A percentile compares a stretch with the other conserved stretches of the same genome.
Evolutionary conservation across 2,797 vertebrate species (phyloP).

Genomic region (Lacerta agilis): DNA sequence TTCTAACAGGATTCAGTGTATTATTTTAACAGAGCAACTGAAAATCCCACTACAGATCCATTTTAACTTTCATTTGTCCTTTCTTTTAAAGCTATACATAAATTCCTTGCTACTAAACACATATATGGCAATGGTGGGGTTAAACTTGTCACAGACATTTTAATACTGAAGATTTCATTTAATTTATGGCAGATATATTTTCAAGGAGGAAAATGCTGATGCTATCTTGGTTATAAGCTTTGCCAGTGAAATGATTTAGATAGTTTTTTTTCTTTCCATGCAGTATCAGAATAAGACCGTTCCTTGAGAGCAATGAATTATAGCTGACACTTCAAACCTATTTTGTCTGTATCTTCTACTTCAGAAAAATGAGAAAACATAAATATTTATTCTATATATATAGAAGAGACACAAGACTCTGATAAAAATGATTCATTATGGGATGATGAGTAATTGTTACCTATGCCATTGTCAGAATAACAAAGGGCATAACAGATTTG

Average conservation of each 20-base stretch:
- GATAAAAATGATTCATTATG: slow-evolving; percentile 80
- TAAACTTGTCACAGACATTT: slow-evolving; percentile 74
- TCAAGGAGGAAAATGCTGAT: slow-evolving; percentile 80
- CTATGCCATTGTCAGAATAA: slow-evolving; percentile 62
- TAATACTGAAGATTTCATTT: slow-evolving; percentile 74
- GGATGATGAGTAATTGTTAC: slow-evolving; percentile 70
- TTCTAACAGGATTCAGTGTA: slow-evolving; percentile 7
- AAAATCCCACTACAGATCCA: slow-evolving; percentile 24
- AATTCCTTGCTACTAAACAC: slow-evolving; percentile 13
- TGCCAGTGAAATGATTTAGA: slow-evolving; percentile 80
- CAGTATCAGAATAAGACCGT: slow-evolving; percentile 73
- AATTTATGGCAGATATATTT: slow-evolving; percentile 80
- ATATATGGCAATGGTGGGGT: slow-evolving; percentile 61
- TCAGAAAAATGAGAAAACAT: slow-evolving; percentile 81
- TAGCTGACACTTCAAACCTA: slow-evolving; percentile 77
- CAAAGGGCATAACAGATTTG: slow-evolving; percentile 70
- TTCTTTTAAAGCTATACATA: slow-evolving; percentile 1
- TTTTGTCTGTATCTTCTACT: slow-evolving; percentile 77
- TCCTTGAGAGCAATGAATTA: slow-evolving; percentile 82
- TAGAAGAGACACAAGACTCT: slow-evolving; percentile 64
- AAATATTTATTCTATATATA: slow-evolving; percentile 82
- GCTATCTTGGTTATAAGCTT: slow-evolving; percentile 81
- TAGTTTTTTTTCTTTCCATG: slow-evolving; percentile 66
- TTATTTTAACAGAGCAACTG: slow-evolving; percentile 6
- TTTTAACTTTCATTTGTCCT: slow-evolving; percentile 68